phyloP scores from a whole-genome alignment of 1,140 invertebrate genomes.

The Hycleus phaleratus region DNA sequence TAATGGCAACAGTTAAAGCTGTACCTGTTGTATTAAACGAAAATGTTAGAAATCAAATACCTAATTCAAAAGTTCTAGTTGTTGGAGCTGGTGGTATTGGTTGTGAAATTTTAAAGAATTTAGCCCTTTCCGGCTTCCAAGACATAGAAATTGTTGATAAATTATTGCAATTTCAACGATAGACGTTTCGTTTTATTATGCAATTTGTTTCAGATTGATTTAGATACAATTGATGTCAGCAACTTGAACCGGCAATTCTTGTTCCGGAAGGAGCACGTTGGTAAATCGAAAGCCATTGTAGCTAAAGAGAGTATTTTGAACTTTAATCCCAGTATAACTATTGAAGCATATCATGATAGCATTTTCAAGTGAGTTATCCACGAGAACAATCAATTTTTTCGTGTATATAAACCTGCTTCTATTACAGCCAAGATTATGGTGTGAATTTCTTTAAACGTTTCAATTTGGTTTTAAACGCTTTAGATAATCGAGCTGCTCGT shows the following conservation, averaged over 20 bases:
- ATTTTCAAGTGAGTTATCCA: constrained; percentile 70
- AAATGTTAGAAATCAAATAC: constrained; percentile 7
- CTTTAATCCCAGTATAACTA: constrained; percentile 84
- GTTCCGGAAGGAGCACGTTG: constrained; percentile 96
- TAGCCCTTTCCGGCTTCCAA: constrained; percentile 88
- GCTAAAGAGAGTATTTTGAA: constrained; percentile 82
- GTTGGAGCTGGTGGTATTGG: constrained; percentile 99
- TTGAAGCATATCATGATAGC: constrained; percentile 86
- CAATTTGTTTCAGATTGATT: constrained; percentile 72
- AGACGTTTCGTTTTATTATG: neutral
- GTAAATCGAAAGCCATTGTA: constrained; percentile 87
- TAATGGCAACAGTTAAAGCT: constrained; percentile 5
- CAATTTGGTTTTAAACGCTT: constrained; percentile 88
- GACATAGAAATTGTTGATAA: constrained; percentile 85
- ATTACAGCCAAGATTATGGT: constrained; percentile 74
- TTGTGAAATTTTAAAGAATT: constrained; percentile 96
- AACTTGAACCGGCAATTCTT: constrained; percentile 98
- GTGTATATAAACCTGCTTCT: constrained; percentile 15
- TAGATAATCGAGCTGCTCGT: constrained; percentile 93
- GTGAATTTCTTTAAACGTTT: constrained; percentile 90
- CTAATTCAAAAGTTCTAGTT: constrained; percentile 53
- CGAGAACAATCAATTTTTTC: neutral
- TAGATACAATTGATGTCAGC: constrained; percentile 99
- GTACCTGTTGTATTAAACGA: constrained; percentile 11
- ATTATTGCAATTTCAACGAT: constrained; percentile 33